Base-by-base conservation (phyloP, 2,113 vertebrate species). In the Melanerpes formicivorus region DNA sequence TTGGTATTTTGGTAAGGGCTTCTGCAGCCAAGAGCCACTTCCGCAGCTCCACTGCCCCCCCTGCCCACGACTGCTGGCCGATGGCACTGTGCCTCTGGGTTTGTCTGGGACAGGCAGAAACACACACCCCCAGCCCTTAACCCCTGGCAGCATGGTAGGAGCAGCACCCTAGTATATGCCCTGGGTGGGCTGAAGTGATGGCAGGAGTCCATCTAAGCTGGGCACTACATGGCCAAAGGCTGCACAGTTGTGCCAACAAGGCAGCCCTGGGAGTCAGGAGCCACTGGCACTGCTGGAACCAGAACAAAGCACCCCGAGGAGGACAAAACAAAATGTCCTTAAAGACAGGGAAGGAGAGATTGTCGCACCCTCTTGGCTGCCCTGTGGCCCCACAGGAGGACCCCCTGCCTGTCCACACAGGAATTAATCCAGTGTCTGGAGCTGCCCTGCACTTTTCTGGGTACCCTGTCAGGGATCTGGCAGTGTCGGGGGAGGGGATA, bases 251-350 rank as follows among this genome's bases (percentile, higher is more conserved):
- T 87, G 92, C 82, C 95, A 94, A 84, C 18, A 89, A 92, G 76
- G 62, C 88, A 70, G 65, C 66, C 79, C 88, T 52, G 42, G 37
- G 60, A 95, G 90, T 94, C 94, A 90, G 89, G 78, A 96, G 80
- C 69, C 14, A 8, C 91, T 90, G 91, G 96, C 80, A 87, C 30
- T 83, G 80, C 22, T 80, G 82, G 78, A 90, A 42, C 60, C 44
- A 22, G n/a, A 93, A 91, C 74, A 96, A 96, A 87, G 80, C 6
- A 3, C 17, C 23, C 56, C 26, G 67, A 87, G 34, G 48, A 91
- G 92, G 75, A 95, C 93, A 95, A 95, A 95, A 95, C 83, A 92
- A 69, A 90, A 83, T 70, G 88, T 95, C 86, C 92, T 93, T 85
- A 87, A 84, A 26, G 74, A 69, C 3, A 3, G 48, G 18, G 48